A percentile compares a stretch with the other conserved stretches of the same genome.
Conservation (phyloP, 2,113 vertebrate genomes). For the Edolisoma coerulescens region DNA sequence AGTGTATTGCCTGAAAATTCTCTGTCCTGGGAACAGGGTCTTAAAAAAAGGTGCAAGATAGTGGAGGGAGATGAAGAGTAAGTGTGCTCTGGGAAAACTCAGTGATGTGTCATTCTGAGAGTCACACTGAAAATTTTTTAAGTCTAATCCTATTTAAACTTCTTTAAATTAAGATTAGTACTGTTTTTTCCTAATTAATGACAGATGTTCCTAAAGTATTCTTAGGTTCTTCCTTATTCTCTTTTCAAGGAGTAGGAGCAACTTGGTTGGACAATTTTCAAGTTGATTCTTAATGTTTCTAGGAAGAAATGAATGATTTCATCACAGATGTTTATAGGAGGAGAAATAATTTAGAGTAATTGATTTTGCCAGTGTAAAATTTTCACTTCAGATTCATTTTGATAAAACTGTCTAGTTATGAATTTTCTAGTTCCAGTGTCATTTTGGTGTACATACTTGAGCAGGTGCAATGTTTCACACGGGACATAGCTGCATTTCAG, state of each 20-base stretch:
- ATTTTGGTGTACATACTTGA: background rate
- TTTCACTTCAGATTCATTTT: background rate
- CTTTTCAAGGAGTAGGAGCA: background rate
- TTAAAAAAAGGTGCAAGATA: background rate
- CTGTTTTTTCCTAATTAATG: background rate
- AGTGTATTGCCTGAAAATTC: background rate
- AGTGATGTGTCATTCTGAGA: background rate
- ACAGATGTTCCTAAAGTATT: background rate
- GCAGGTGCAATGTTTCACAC: background rate
- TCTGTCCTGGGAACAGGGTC: background rate
- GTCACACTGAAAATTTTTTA: background rate
- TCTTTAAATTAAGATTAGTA: background rate
- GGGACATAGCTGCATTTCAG: background rate
- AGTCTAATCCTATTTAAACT: background rate
- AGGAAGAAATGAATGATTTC: constrained; percentile 7
- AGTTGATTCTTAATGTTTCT: background rate
- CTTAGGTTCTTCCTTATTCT: background rate
- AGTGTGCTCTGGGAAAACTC: background rate
- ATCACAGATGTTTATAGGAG: constrained; percentile 20
- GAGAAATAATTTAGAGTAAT: background rate
- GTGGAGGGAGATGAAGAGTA: background rate
- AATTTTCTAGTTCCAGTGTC: background rate
- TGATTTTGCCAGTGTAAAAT: background rate
- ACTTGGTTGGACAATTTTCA: background rate
- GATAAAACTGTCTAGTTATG: background rate